phyloP scores from a whole-genome alignment of 2,113 vertebrate species.

The Uria lomvia region DNA sequence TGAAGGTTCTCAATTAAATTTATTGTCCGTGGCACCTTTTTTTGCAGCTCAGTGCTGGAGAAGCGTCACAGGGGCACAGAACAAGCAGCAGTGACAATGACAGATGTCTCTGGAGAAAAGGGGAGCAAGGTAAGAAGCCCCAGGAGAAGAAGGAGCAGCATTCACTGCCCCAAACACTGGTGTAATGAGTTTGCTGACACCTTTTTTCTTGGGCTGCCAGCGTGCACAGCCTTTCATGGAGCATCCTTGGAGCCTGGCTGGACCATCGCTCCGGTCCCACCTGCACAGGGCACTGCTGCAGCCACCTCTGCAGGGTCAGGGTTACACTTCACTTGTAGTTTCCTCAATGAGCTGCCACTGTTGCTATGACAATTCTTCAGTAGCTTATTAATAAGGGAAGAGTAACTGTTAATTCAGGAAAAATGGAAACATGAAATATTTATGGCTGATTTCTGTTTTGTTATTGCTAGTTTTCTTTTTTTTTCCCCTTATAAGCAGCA shows the following conservation, averaged over 20 bases:
- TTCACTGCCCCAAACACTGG: neutral
- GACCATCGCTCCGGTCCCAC: neutral
- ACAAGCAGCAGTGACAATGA: neutral
- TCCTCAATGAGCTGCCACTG: neutral
- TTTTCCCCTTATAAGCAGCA: neutral
- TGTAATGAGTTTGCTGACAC: neutral
- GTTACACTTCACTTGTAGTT: neutral
- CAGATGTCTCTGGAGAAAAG: neutral
- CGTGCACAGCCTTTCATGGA: neutral
- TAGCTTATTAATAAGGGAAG: constrained; percentile 30
- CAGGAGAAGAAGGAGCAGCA: neutral
- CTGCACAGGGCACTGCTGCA: neutral
- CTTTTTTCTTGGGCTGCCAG: neutral
- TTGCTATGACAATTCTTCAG: constrained; percentile 36
- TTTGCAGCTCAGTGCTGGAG: neutral
- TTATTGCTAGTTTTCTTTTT: neutral
- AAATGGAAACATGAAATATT: constrained; percentile 49
- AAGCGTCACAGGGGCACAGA: neutral
- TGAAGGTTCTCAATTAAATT: neutral
- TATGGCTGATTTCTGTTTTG: neutral
- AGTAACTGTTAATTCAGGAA: constrained; percentile 6
- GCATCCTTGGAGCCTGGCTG: neutral
- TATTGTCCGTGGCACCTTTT: neutral
- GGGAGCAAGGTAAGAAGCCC: neutral
- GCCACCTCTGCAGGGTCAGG: neutral